These are phyloP conservation scores for Himalopsyche kuldschensis DNA, from an alignment of 2,888 invertebrate genomes.

Conservation along the genomic window DNA sequence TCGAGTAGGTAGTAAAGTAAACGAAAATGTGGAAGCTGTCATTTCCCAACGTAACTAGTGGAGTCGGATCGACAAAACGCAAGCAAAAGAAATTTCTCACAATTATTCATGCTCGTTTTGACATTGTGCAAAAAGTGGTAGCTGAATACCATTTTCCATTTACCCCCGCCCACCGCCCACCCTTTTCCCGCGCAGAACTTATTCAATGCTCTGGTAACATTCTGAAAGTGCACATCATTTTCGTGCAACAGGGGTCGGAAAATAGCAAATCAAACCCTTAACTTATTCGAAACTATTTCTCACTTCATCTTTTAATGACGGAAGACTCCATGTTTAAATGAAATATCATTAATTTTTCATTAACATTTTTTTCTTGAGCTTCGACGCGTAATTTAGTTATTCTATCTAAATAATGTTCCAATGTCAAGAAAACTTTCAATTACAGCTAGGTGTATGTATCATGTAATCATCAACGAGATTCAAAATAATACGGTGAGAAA, in stretches of 20 bases:
- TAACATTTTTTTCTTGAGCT: no score
- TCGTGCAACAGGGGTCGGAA: background rate
- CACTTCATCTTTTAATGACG: no score
- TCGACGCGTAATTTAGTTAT: no score
- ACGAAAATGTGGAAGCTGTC: background rate
- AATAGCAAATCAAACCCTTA: background rate
- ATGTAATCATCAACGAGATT: no score
- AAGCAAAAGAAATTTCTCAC: background rate
- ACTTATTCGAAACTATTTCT: no score
- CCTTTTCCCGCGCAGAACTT: background rate
- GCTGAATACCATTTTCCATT: background rate
- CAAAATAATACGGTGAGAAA: no score
- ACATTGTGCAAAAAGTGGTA: background rate
- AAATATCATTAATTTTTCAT: no score
- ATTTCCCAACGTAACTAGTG: background rate
- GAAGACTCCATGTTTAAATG: no score
- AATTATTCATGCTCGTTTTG: slow-evolving; percentile 4
- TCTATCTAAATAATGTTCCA: no score
- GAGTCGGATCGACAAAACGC: slow-evolving; percentile 1
- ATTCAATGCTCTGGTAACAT: background rate
- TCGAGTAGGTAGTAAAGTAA: background rate
- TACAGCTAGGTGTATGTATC: no score
- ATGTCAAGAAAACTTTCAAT: no score
- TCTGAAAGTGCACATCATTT: background rate
- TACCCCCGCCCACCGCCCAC: background rate